Percentiles rank a stretch among this genome's conserved stretches.
Evolutionary conservation across 2,797 vertebrate genomes (phyloP).

Genomic region (Diplodus sargus): DNA sequence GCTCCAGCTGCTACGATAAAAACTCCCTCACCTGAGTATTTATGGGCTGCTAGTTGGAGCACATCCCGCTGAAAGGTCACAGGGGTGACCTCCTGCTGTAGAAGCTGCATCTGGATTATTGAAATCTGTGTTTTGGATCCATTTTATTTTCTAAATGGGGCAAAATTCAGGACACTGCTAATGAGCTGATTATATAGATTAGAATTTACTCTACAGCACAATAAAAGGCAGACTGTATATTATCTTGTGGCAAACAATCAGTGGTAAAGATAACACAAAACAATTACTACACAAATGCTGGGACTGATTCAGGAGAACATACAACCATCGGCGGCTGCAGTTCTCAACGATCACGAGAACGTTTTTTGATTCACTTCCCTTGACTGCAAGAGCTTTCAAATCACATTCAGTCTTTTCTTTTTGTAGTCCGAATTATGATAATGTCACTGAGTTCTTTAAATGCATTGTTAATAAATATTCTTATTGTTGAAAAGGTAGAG

Average conservation of each 20-base stretch:
- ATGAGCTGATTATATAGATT: background rate
- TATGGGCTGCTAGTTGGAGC: constrained; percentile 13
- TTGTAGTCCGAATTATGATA: background rate
- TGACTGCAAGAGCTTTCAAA: too few relatives aligned
- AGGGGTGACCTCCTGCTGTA: constrained; percentile 10
- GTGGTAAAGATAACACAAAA: background rate
- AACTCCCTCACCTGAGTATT: constrained; percentile 47
- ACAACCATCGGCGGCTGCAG: background rate
- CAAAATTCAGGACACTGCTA: background rate
- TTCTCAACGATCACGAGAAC: too few relatives aligned
- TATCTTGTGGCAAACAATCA: background rate
- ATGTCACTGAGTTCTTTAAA: background rate
- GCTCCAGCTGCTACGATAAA: constrained; percentile 45
- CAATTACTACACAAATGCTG: background rate
- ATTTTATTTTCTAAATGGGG: background rate
- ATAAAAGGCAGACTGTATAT: background rate
- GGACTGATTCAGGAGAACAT: background rate
- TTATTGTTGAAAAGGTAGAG: background rate
- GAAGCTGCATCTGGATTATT: background rate
- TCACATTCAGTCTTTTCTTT: background rate
- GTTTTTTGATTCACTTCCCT: background rate
- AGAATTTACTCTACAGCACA: background rate
- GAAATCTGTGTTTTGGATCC: background rate
- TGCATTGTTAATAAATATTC: background rate
- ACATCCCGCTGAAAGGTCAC: constrained; percentile 21